Percentiles rank a stretch among this genome's conserved stretches.
phyloP scores from a whole-genome alignment of 2,888 invertebrate genomes.

The Orthosia cruda region DNA sequence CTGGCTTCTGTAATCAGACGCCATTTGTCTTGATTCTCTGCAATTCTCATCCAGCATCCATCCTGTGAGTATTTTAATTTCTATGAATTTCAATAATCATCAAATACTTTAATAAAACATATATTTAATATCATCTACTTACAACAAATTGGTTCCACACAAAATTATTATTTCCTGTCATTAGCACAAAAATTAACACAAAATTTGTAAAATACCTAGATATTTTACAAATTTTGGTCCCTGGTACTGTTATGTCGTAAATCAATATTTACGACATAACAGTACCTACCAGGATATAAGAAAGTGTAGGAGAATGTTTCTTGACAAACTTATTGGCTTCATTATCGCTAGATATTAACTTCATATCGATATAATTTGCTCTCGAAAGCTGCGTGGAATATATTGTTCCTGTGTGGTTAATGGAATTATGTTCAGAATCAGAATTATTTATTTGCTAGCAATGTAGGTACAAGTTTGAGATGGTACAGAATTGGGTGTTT shows the following conservation, averaged over 20 bases:
- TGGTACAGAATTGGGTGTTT: no score
- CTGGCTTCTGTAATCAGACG: no score
- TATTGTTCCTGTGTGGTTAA: background rate
- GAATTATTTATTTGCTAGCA: no score
- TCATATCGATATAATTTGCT: constrained; percentile 6
- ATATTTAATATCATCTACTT: constrained; percentile 1
- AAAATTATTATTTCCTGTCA: constrained; percentile 27
- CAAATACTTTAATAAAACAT: background rate
- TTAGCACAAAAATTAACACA: constrained; percentile 21
- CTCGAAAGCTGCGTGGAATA: background rate
- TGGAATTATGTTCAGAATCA: background rate
- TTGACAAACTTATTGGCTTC: constrained; percentile 9
- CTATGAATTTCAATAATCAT: background rate
- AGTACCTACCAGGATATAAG: background rate
- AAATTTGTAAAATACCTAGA: constrained; percentile 14
- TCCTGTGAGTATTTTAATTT: background rate
- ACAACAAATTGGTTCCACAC: constrained; percentile 12
- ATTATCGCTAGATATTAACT: constrained; percentile 11
- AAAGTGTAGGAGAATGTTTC: constrained; percentile 1
- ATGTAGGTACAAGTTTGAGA: no score
- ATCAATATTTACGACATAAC: constrained; percentile 4
- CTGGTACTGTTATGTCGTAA: no score
- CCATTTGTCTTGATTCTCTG: no score
- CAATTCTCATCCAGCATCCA: no score
- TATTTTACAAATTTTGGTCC: no score